Conservation (phyloP, 2,888 invertebrate genomes). For the Chloroclystis v-ata region DNA sequence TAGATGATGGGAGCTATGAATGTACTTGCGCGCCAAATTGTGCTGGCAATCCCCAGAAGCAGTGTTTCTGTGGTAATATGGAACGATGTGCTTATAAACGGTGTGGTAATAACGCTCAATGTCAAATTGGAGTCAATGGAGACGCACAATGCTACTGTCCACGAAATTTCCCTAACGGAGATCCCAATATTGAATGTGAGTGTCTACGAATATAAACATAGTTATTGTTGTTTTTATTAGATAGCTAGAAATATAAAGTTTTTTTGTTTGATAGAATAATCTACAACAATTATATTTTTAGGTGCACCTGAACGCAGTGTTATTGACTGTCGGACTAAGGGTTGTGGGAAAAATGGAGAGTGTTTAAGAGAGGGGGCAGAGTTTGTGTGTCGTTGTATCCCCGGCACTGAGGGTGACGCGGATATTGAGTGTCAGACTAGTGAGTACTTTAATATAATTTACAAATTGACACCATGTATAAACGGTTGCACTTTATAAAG, state of each 20-base stretch:
- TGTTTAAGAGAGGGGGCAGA: slow-evolving; percentile 90
- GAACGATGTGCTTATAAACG: slow-evolving; percentile 87
- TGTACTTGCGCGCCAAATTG: slow-evolving; percentile 89
- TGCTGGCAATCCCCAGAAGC: slow-evolving; percentile 87
- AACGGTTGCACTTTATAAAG: slow-evolving; percentile 53
- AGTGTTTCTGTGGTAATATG: slow-evolving; percentile 86
- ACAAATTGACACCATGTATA: slow-evolving; percentile 63
- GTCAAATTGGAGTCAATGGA: slow-evolving; percentile 82
- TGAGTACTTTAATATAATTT: slow-evolving; percentile 46
- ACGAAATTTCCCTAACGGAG: slow-evolving; percentile 87
- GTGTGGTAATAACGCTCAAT: slow-evolving; percentile 90
- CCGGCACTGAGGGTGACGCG: slow-evolving; percentile 85
- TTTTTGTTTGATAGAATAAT: no score
- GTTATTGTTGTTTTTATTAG: not conserved
- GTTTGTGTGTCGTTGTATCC: slow-evolving; percentile 89
- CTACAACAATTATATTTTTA: slow-evolving; percentile 32
- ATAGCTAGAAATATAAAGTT: no score
- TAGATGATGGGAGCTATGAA: slow-evolving; percentile 85
- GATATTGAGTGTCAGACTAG: slow-evolving; percentile 83
- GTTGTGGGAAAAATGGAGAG: slow-evolving; percentile 91
- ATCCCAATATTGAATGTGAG: slow-evolving; percentile 92
- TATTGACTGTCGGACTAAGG: slow-evolving; percentile 88
- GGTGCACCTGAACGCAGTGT: slow-evolving; percentile 79
- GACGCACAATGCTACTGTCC: slow-evolving; percentile 92
- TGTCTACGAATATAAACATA: slow-evolving; percentile 29